Conservation (phyloP, 2,113 vertebrate species). For the Oreochromis niloticus region DNA sequence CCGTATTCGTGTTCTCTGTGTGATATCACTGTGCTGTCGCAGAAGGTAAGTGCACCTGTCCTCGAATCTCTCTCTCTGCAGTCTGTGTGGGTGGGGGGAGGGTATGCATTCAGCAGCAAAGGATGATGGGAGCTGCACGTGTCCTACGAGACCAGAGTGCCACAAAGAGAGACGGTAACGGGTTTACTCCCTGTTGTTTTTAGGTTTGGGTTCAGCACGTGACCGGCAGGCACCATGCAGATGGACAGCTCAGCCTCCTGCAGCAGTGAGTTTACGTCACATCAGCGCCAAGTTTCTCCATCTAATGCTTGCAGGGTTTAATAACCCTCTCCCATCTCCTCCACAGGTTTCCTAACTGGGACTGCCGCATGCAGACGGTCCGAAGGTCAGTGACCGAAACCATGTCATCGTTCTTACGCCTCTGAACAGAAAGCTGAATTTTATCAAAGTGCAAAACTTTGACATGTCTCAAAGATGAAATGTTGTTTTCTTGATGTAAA, state of each 20-base stretch:
- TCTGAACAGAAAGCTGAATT: background rate
- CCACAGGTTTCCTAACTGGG: constrained; percentile 65
- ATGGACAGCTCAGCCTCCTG: constrained; percentile 61
- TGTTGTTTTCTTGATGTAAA: background rate
- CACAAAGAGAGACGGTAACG: background rate
- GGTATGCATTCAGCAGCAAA: background rate
- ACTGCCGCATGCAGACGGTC: constrained; percentile 51
- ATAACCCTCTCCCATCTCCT: background rate
- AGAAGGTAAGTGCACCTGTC: constrained; percentile 57
- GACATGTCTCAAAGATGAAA: background rate
- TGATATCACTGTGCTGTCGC: constrained; percentile 58
- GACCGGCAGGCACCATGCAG: constrained; percentile 48
- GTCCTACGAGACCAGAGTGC: background rate
- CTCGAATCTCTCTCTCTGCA: background rate
- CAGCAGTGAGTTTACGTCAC: constrained; percentile 47
- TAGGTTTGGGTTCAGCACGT: constrained; percentile 56
- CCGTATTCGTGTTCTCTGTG: constrained; percentile 69
- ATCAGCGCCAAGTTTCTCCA: background rate
- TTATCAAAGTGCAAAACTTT: background rate
- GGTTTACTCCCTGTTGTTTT: background rate
- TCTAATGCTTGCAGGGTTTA: background rate
- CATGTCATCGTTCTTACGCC: background rate
- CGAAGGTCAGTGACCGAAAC: constrained; percentile 28
- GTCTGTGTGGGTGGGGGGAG: background rate
- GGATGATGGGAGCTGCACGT: background rate